These are phyloP conservation scores for Lytechinus variegatus DNA, from an alignment of 35 echinoderm and acorn worm genomes.

Conservation along the genomic window DNA sequence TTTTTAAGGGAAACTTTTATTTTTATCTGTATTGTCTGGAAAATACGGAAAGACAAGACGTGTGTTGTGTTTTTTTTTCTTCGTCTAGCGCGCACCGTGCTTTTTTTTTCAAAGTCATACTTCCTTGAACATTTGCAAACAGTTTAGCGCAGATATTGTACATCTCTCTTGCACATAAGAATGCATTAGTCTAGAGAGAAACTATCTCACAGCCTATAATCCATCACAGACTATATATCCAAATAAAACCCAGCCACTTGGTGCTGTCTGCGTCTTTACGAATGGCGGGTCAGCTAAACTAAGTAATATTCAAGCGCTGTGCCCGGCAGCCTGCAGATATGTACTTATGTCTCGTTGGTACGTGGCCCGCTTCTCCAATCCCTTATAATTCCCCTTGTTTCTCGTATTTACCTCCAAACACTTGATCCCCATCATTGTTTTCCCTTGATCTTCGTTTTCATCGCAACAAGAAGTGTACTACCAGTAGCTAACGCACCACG, in stretches of 20 bases:
- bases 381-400: not conserved
- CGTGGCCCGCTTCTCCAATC: not conserved
- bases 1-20: not conserved
- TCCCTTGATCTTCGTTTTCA: not conserved
- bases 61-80: not conserved
- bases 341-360: slow-evolving; percentile 22
- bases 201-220: not conserved
- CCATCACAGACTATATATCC: not conserved
- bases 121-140: not conserved
- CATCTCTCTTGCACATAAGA: not conserved
- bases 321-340: not conserved
- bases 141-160: not conserved
- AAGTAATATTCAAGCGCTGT: not conserved
- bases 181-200: not conserved
- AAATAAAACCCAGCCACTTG: not conserved
- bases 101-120: not conserved
- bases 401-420: slow-evolving; percentile 19
- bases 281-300: not conserved
- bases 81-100: no score
- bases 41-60: not conserved
- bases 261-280: not conserved
- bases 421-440: not conserved
- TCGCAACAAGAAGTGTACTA: not conserved
- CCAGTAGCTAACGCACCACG: not conserved
- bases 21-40: not conserved